These are phyloP conservation scores for Lasaia peninsularis DNA, from an alignment of 1,140 invertebrate genomes.

Conservation along the genomic window DNA sequence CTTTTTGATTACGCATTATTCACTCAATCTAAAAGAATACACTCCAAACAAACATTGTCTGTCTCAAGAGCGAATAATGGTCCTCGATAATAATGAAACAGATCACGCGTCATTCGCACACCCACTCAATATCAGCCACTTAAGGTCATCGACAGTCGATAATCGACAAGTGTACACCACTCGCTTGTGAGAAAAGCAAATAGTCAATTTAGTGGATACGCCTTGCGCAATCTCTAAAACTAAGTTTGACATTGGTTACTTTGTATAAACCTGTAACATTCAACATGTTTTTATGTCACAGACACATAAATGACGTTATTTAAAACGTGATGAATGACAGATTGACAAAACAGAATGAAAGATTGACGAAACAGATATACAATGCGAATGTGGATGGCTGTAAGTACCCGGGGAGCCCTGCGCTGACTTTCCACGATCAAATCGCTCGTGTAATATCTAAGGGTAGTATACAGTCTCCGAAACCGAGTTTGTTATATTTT, in stretches of 20 bases:
- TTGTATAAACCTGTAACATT: background rate
- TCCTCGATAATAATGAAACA: slow-evolving; percentile 16
- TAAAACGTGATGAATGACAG: background rate
- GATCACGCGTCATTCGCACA: slow-evolving; percentile 33
- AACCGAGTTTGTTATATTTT: too few species aligned
- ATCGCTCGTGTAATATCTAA: too few species aligned
- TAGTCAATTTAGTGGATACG: slow-evolving; percentile 25
- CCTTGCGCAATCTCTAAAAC: slow-evolving; percentile 18
- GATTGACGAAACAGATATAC: too few species aligned
- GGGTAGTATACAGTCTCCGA: too few species aligned
- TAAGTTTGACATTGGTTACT: slow-evolving; percentile 5
- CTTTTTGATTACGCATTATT: background rate
- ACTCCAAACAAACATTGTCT: background rate
- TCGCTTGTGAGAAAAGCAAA: slow-evolving; percentile 49
- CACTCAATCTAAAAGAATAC: background rate
- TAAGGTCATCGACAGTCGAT: slow-evolving; percentile 37
- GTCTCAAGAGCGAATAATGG: background rate
- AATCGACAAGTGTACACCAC: slow-evolving; percentile 34
- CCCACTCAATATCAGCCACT: slow-evolving; percentile 41
- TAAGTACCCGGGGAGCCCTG: too few species aligned
- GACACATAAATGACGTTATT: background rate
- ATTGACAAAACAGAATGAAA: too few species aligned
- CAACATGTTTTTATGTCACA: background rate
- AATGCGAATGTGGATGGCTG: too few species aligned
- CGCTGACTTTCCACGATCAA: too few species aligned